A percentile compares a stretch with the other conserved stretches of the same genome.
Conservation (phyloP, 2,113 vertebrate species). For the Ceyx cyanopectus region DNA sequence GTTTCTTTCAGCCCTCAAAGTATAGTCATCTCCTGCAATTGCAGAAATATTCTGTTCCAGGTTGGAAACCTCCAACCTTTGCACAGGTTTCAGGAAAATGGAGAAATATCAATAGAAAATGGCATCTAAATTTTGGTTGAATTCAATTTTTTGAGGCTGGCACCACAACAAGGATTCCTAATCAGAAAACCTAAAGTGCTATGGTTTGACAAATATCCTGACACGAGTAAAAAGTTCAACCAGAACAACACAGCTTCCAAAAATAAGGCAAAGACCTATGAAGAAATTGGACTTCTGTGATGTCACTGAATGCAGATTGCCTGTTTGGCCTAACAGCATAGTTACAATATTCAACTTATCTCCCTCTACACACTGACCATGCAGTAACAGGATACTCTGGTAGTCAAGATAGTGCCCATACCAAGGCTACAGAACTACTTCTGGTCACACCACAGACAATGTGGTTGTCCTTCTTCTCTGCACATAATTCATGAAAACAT, state of each 20-base stretch:
- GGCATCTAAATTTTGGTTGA: background rate
- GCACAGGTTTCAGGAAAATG: background rate
- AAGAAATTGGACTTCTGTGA: background rate
- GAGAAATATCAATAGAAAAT: background rate
- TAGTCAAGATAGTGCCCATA: background rate
- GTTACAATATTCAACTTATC: background rate
- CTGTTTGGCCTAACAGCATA: background rate
- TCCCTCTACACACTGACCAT: background rate
- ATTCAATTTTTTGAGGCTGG: background rate
- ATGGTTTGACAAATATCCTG: background rate
- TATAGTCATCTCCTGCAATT: background rate
- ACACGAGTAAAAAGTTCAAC: background rate
- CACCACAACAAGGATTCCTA: background rate
- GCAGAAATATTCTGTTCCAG: background rate
- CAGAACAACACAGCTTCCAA: background rate
- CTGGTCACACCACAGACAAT: background rate
- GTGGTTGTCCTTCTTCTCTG: background rate
- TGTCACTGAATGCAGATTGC: background rate
- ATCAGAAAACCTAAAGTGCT: background rate
- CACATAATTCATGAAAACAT: background rate
- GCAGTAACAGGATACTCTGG: background rate
- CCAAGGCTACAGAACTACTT: background rate
- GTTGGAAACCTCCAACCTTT: background rate
- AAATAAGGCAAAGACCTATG: background rate
- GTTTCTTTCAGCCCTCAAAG: background rate